These are phyloP conservation scores for Rhopalosiphum maidis DNA, from an alignment of 1,140 invertebrate species.

Conservation along the genomic window DNA sequence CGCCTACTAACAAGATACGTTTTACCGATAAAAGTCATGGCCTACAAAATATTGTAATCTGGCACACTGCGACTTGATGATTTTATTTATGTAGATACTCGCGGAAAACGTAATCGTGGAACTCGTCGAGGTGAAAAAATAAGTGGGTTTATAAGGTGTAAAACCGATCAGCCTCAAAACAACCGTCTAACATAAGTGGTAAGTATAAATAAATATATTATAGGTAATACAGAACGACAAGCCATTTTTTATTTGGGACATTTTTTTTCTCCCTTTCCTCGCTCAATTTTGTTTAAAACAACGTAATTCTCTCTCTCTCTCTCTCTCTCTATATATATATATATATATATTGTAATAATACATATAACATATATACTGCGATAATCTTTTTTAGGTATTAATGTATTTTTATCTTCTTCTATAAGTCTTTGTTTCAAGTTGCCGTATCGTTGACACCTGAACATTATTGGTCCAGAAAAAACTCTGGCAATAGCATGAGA, in stretches of 20 bases:
- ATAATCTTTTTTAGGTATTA: not conserved
- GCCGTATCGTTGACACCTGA: not conserved
- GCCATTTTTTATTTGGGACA: not conserved
- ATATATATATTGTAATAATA: no score
- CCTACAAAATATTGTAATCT: slow-evolving; percentile 41
- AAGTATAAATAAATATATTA: not conserved
- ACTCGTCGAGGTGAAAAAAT: not conserved
- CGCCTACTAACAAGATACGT: not conserved
- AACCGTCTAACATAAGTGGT: not conserved
- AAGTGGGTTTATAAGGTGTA: not conserved
- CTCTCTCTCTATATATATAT: no score
- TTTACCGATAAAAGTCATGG: slow-evolving; percentile 34
- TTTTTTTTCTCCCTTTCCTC: not conserved
- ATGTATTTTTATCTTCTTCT: not conserved
- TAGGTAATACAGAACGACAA: not conserved
- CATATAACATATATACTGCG: not conserved
- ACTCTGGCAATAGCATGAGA: not conserved
- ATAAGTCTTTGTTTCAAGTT: not conserved
- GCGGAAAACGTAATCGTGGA: slow-evolving; percentile 1
- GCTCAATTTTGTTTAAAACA: not conserved
- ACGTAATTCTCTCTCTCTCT: not conserved
- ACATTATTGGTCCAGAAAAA: not conserved
- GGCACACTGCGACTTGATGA: not conserved
- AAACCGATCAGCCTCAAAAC: slow-evolving; percentile 29
- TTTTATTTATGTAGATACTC: not conserved